Evolutionary conservation across 2,888 invertebrate genomes (phyloP), one percentile per base, ranked within the genome.

Genomic region (Cinara cedri): DNA sequence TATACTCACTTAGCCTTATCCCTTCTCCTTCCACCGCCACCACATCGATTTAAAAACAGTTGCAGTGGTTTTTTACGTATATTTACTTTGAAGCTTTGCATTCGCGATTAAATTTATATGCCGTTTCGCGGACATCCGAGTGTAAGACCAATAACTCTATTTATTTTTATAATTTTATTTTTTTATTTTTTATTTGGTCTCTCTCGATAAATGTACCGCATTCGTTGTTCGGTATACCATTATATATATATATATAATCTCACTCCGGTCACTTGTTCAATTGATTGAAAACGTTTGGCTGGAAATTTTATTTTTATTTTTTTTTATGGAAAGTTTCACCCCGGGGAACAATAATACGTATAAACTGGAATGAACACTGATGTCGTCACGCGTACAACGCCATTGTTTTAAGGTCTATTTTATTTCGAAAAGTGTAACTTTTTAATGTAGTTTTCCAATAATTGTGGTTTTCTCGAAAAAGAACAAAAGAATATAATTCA

Each of bases 231-330:
- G 34, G 34, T 6, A 6, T 34, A 34, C 34, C 34, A 6, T 34
- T 34, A 6, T 34, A 4, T n/a, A 13, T 14, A 60, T 16, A 26
- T 16, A 26, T n/a, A n/a, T n/a, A n/a, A n/a, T n/a, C 16, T 16
- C 16, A 6, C 24, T 9, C 34, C 34, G 60, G 26, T 14, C 60
- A 16, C 14, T 42, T 51, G 14, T 65, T 21, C 46, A 16, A 74
- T 63, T 63, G 62, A 74, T 74, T 74, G 72, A 74, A 74, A 74
- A 74, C 62, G 51, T 51, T 62, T 74, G 49, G 9, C 26, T 26
- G 10, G 11, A 4, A 1, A 10, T 26, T 44, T 24, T 57, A 11
- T 34, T 55, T 42, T 21, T 55, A 34, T 34, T 26, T 26, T 34
- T 55, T 42, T 42, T 21, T 13, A 44, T 13, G 26, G 24, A 72